Evolutionary conservation across 37 sponge, comb jelly and placozoan species (phyloP).

Genomic region (Chondrosia reniformis): DNA sequence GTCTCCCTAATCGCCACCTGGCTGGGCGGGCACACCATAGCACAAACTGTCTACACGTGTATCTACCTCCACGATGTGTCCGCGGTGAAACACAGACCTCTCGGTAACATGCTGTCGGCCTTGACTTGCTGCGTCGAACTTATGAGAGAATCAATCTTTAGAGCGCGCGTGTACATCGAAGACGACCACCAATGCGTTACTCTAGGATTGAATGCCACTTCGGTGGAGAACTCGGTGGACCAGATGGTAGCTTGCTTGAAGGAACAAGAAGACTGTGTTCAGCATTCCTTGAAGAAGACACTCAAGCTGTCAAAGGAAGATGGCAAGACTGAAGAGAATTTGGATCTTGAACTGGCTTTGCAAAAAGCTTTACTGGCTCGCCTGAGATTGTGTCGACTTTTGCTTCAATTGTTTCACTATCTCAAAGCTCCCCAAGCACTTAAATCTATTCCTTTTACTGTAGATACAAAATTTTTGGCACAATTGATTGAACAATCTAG

Average conservation of each 20-base stretch:
- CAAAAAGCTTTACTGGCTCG: conserved; percentile 1
- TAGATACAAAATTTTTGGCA: background rate
- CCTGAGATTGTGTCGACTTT: background rate
- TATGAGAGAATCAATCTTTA: conserved; percentile 46
- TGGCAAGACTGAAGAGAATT: background rate
- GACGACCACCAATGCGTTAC: conserved; percentile 76
- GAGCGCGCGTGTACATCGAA: conserved; percentile 64
- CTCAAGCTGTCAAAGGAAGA: background rate
- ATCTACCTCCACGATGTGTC: conserved; percentile 66
- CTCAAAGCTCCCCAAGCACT: too few relatives aligned
- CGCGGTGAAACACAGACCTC: conserved; percentile 32
- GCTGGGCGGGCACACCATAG: conserved; percentile 91
- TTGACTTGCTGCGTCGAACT: conserved; percentile 52
- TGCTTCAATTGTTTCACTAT: background rate
- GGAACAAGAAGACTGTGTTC: conserved; percentile 44
- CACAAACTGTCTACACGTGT: conserved; percentile 97
- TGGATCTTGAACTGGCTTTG: too few relatives aligned
- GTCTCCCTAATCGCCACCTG: conserved; percentile 87
- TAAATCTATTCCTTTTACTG: background rate
- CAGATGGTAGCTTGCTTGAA: conserved; percentile 40
- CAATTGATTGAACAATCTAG: conserved; percentile 32
- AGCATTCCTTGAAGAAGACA: conserved; percentile 14
- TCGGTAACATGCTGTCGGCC: conserved; percentile 45
- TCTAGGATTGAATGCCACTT: conserved; percentile 35
- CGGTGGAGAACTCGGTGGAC: background rate